phyloP scores from a whole-genome alignment of 2,888 invertebrate genomes.

The Vesta saturnalis region DNA sequence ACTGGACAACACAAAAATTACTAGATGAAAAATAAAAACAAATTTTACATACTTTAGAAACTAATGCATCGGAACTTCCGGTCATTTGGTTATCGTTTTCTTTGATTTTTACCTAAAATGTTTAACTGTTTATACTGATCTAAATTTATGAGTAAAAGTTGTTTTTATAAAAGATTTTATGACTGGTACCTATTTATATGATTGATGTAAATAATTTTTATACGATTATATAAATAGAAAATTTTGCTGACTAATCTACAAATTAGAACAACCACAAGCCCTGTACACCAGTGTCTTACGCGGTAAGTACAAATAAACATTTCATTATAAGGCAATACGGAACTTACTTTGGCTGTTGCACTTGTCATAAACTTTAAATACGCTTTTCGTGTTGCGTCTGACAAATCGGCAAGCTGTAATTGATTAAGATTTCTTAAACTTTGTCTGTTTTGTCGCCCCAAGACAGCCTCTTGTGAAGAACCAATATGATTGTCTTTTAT shows the following conservation, averaged over 20 bases:
- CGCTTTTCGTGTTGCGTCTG: constrained; percentile 82
- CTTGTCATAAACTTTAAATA: constrained; percentile 89
- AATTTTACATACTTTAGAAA: background rate
- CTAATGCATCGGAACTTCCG: background rate
- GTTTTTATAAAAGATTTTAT: no score
- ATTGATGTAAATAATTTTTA: background rate
- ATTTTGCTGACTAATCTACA: background rate
- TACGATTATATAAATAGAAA: background rate
- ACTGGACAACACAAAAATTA: background rate
- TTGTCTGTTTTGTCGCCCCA: constrained; percentile 71
- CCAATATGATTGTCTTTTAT: constrained; percentile 81
- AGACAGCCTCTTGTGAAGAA: constrained; percentile 73
- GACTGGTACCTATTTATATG: no score
- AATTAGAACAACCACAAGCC: no score
- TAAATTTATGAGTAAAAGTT: background rate
- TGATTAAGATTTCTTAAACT: constrained; percentile 75
- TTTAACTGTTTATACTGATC: no score
- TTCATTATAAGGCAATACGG: no score
- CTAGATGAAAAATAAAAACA: background rate
- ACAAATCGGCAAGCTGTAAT: constrained; percentile 65
- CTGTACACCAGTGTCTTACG: no score
- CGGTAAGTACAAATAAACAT: no score
- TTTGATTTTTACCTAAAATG: background rate
- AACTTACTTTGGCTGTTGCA: constrained; percentile 19
- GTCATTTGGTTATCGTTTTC: background rate